A percentile compares a stretch with the other conserved stretches of the same genome.
phyloP scores from a whole-genome alignment of 2,888 invertebrate species.

The Oscheius onirici region DNA sequence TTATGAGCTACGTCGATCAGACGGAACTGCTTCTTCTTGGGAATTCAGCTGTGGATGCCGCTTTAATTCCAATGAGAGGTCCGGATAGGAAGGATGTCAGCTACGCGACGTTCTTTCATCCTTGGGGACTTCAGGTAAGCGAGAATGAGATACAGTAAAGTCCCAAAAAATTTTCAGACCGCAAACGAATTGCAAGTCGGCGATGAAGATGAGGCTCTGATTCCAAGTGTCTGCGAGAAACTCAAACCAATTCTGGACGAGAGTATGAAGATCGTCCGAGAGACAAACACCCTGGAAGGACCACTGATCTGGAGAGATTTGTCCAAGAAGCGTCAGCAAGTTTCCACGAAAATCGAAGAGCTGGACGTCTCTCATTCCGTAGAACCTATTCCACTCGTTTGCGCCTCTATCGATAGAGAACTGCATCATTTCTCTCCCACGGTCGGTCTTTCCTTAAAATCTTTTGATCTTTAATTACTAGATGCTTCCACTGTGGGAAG shows the following conservation, averaged over 20 bases:
- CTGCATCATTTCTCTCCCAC: conserved; percentile 42
- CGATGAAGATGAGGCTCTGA: conserved; percentile 34
- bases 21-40: conserved; percentile 55
- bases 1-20: conserved; percentile 54
- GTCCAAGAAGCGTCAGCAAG: conserved; percentile 77
- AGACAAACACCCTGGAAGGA: conserved; percentile 80
- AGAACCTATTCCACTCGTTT: conserved; percentile 74
- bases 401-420: conserved; percentile 47
- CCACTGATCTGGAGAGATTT: conserved; percentile 98
- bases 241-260: conserved; percentile 47
- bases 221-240: background rate
- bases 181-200: conserved; percentile 52
- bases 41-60: conserved; percentile 45
- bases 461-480: conserved; percentile 37
- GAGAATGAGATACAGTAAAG: background rate
- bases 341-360: conserved; percentile 19
- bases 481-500: conserved; percentile 78
- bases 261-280: conserved; percentile 37
- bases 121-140: conserved; percentile 62
- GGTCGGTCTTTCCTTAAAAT: conserved; percentile 1
- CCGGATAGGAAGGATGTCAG: conserved; percentile 7
- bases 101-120: conserved; percentile 52
- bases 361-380: conserved; percentile 68
- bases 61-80: conserved; percentile 9
- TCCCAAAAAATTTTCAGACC: conserved; percentile 39